phyloP scores from a whole-genome alignment of 2,113 vertebrate genomes.

The Rafetus swinhoei region DNA sequence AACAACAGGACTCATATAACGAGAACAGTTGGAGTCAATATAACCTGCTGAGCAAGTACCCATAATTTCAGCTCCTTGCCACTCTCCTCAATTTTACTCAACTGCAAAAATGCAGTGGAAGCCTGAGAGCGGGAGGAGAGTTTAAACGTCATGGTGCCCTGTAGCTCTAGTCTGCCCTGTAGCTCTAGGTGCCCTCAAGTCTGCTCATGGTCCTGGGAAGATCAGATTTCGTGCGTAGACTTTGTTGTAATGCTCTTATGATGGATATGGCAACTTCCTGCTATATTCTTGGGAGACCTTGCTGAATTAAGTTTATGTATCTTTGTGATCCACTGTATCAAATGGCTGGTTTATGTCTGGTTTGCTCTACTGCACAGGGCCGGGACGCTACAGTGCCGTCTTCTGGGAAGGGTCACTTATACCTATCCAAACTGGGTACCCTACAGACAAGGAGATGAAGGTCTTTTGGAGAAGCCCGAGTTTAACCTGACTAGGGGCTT shows the following conservation, averaged over 20 bases:
- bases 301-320: neutral
- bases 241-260: neutral
- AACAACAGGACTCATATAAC: neutral
- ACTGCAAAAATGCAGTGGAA: neutral
- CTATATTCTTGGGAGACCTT: neutral
- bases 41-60: neutral
- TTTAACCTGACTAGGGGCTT: neutral
- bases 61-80: accelerated
- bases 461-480: neutral
- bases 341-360: neutral
- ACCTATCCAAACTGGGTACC: neutral
- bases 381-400: neutral
- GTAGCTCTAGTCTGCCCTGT: no score
- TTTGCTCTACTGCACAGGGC: neutral
- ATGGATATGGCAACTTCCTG: neutral
- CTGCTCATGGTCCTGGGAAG: neutral
- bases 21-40: neutral
- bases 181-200: no score
- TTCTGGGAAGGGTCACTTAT: neutral
- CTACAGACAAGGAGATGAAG: neutral
- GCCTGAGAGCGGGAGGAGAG: neutral
- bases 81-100: accelerated
- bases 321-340: neutral
- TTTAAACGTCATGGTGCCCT: no score
- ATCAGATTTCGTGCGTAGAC: accelerated